Evolutionary conservation across 2,888 invertebrate species (phyloP).

Genomic region (Drosophila quinaria): DNA sequence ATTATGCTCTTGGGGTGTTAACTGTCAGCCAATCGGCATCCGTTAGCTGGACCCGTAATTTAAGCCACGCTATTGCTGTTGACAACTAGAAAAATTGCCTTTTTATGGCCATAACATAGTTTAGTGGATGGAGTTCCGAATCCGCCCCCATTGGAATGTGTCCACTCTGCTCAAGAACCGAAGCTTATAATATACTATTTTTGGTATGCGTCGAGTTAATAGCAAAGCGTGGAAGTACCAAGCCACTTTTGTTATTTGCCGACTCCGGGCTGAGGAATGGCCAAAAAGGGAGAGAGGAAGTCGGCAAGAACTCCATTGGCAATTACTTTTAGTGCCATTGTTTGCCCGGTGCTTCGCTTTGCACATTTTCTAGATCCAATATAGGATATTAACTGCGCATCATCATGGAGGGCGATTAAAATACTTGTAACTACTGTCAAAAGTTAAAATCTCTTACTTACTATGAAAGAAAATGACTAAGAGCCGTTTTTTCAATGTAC

Average conservation of each 20-base stretch:
- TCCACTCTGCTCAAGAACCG: conserved; percentile 34
- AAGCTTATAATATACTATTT: conserved; percentile 45
- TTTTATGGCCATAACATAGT: conserved; percentile 63
- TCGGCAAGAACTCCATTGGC: conserved; percentile 37
- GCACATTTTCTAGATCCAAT: conserved; percentile 42
- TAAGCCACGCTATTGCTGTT: conserved; percentile 78
- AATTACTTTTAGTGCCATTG: conserved; percentile 72
- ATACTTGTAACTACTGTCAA: neutral
- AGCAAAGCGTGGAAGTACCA: conserved; percentile 66
- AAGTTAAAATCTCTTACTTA: neutral
- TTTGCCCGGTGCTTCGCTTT: conserved; percentile 38
- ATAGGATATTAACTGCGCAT: conserved; percentile 19
- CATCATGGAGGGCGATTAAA: conserved; percentile 1
- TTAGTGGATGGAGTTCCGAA: neutral
- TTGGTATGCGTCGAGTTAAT: conserved; percentile 75
- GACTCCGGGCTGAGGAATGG: neutral
- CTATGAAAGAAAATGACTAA: neutral
- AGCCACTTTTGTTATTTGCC: conserved; percentile 50
- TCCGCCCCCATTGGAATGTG: conserved; percentile 57
- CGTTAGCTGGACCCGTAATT: conserved; percentile 66
- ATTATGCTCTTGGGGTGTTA: conserved; percentile 77
- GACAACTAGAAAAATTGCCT: conserved; percentile 81
- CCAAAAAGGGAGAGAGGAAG: neutral
- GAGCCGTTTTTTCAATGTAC: too few relatives aligned
- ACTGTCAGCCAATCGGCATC: conserved; percentile 76